Evolutionary conservation across 2,797 vertebrate genomes (phyloP), one percentile per base, ranked within the genome.

Genomic region (Enteromius afrohamiltoni): DNA sequence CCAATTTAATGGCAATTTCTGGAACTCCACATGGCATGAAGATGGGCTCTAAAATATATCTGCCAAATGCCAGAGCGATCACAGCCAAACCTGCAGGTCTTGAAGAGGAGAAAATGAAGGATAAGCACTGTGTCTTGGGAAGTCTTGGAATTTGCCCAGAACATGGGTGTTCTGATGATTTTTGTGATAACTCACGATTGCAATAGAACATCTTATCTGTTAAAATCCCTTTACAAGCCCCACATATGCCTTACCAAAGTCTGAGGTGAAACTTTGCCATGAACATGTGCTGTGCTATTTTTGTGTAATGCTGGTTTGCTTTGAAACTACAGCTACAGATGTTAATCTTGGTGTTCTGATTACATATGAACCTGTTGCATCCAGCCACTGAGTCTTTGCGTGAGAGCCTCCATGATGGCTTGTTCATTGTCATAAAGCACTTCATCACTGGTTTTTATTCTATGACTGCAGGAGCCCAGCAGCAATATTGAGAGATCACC

Each of bases 1-100:
- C 91, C 83, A 99, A 92, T 91, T 99, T 99, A 87, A 98, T 87
- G 0, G 97, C 96, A 34, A 96, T 85, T 45, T 95, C 95, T 17
- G 98, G 97, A 79, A 97, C 93, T 77, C 91, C 93, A 91, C 98
- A 99, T 0, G 97, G 96, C 94, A 97, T 96, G 89, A 99, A 99
- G 86, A 99, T 95, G 40, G 98, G 98, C 79, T 99, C 96, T 93
- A 99, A 92, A 89, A 99, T 95, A 89, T 99, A 97, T 19, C 93
- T 96, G 85, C 98, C 98, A 90, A 98, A 99, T 17, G 98, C 97
- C 91, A 99, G 87, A 3, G 97, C 95, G 90, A 98, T 97, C 90
- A 99, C 97, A 53, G 98, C 97, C 83, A 96, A 93, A 1, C 92
- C 95, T 90, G 97, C 96, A 87, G 98, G 98, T 84, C 98, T 99